Evolutionary conservation across 2,113 vertebrate species (phyloP), one percentile per base, ranked within the genome.

Genomic region (Psittacus erithacus): DNA sequence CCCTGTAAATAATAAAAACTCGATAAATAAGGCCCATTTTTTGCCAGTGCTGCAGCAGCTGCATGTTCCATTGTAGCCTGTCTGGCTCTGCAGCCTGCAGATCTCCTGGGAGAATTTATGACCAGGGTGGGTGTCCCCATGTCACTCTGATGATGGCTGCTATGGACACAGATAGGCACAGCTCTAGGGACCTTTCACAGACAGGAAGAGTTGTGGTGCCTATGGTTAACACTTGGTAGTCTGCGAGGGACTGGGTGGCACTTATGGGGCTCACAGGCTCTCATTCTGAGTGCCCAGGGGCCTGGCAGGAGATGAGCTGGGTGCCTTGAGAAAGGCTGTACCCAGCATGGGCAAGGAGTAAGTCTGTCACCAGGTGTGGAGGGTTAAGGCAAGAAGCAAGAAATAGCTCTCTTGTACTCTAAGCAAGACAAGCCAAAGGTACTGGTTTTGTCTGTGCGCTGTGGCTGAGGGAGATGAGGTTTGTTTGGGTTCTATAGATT

Each of bases 181-280:
- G 41, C 27, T 57, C 9, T 38, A 50, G 46, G 35, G 31, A 55
- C 28, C 43, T 50, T 75, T 19, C 41, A 68, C 16, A 22, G 19
- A 8, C 68, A 55, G 19, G n/a, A 44, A 33, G 28, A 49, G 23
- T 18, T 79, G 25, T 5, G 9, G 19, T 63, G 38, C 35, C 35
- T 31, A 11, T 29, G 52, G 16, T 33, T 68, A 60, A 4, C 5
- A 2, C 22, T 33, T 33, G 29, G 29, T 19, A 15, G 39, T 15
- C 41, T 70, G 57, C 10, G 2, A 29, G 31, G n/a, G n/a, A 15
- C 15, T 74, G 44, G 24, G 33, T 50, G 69, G 17, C 12, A 22
- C 22, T 0, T n/a, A 33, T 1, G 28, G 28, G 27, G 3, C 2
- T 65, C 13, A 1, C 0, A 0, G 29, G 28, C 8, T 86, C 57